Percentiles rank a stretch among this genome's conserved stretches.
Conservation (phyloP, 2,113 vertebrate species). For the Ochotona princeps region DNA sequence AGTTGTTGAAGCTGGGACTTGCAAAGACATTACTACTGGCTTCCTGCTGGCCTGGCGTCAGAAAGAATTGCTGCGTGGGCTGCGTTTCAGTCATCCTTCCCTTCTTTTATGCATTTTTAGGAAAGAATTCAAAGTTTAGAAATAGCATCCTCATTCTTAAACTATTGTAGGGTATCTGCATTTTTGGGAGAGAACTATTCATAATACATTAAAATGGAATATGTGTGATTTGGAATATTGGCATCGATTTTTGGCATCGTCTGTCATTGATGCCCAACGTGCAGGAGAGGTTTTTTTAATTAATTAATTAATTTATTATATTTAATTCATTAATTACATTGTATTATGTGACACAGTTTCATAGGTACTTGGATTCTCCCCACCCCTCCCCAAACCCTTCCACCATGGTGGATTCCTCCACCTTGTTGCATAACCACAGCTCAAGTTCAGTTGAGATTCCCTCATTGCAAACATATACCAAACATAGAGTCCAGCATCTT, state of each 20-base stretch:
- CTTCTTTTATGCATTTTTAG: slow-evolving; percentile 27
- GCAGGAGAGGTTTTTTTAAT: no score
- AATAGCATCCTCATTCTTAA: slow-evolving; percentile 39
- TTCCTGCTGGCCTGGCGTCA: background rate
- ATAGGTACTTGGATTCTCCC: no score
- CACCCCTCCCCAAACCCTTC: no score
- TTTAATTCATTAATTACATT: no score
- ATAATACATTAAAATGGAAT: slow-evolving; percentile 22
- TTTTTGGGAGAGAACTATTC: slow-evolving; percentile 51
- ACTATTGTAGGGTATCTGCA: background rate
- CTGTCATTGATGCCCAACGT: background rate
- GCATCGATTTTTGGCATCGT: background rate
- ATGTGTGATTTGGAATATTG: background rate
- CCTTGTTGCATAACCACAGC: no score
- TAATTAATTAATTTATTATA: no score
- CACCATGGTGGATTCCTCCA: no score
- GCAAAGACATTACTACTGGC: background rate
- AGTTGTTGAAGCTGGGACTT: background rate
- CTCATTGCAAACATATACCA: no score
- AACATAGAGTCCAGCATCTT: no score
- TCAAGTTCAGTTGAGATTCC: no score
- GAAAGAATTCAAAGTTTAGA: slow-evolving; percentile 50
- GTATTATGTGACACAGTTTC: no score
- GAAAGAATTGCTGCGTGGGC: background rate
- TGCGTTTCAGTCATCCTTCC: background rate